Evolutionary conservation across 2,888 invertebrate species (phyloP), one percentile per base, ranked within the genome.

Genomic region (Cephus sareptanus): DNA sequence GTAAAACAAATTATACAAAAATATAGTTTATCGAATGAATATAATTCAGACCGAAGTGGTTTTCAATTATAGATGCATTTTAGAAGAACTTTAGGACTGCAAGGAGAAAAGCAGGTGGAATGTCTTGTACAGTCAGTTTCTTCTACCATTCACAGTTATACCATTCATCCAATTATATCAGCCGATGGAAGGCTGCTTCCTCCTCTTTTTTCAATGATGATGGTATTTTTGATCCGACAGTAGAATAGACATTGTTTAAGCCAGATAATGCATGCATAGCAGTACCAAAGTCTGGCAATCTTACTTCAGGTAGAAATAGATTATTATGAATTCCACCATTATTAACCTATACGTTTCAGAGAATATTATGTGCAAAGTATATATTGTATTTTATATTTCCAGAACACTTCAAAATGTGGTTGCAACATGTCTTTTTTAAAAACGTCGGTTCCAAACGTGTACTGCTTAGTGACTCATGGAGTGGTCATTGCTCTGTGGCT

Each of bases 71-170:
- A 75, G 56, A 75, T 77, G 11, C 77, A 77, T 75, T 75, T 69
- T 13, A 75, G 75, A 69, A 37, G 75, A 3, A 75, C 37, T 11
- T 75, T 75, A 33, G 23, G 1, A 33, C 15, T 71, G 15, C 13
- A 40, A 75, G 73, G 78, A 73, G n/a, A 37, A 30, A 31, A 70
- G 35, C 13, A 75, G 40, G 73, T 75, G 71, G 68, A 78, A 79
- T 81, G 79, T 56, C 0, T 82, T 30, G 79, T 81, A 15, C 79
- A 83, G 71, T 82, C 83, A 34, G 75, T 78, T 37, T 68, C 79
- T 71, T 79, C 79, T n/a, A 81, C 75, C 6, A 79, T 77, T 2
- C 78, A 80, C 69, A 79, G 77, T 74, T 80, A 77, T 13, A 78
- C 78, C 9, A 74, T 80, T 33, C 79, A 80, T 68, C 80, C 80